Base-by-base conservation (phyloP, 2,888 invertebrate species). In the Fragum sueziense region DNA sequence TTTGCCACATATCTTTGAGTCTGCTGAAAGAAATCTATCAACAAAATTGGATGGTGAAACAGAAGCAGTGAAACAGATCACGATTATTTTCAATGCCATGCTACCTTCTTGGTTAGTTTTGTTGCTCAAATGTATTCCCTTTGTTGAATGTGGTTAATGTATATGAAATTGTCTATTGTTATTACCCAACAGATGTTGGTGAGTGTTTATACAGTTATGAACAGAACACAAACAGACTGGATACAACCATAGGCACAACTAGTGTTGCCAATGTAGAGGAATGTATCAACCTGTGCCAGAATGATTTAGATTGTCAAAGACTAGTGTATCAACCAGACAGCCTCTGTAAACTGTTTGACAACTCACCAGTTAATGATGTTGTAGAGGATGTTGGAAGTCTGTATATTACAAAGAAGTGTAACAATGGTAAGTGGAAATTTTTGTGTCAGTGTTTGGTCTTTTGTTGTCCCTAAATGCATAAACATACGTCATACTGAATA, bases 351-450 rank as follows among this genome's bases (percentile, higher is more conserved):
- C 57, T 25, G 7, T 57, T 57, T 57, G 57, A 29, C 17, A 22
- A 57, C 14, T 27, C 29, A 27, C 57, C 57, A 29, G 57, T 57
- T 22, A 57, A 25, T 29, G 29, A 27, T 20, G 29, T 27, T 14
- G 29, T 20, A 22, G 57, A 57, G 25, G 57, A 57, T 9, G 11
- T 27, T 29, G 57, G 57, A 57, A 27, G 1, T 57, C 20, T 57
- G 14, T 57, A 57, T 20, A 57, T 57, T 14, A 57, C 57, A 25
- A 57, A 57, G 25, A 57, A 57, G 29, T 57, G 57, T 27, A 57
- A 29, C 2, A 25, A 57, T 57, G 57, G 57, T 57, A 57, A n/a
- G 47, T 47, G 7, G 17, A 37, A 37, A 37, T n/a, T n/a, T n/a
- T n/a, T n/a, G n/a, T n/a, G n/a, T n/a, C n/a, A n/a, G n/a, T n/a